A percentile compares a stretch with the other conserved stretches of the same genome.
These are phyloP conservation scores for Hirtodrosophila confusa DNA, from an alignment of 2,888 invertebrate species.

Conservation along the genomic window DNA sequence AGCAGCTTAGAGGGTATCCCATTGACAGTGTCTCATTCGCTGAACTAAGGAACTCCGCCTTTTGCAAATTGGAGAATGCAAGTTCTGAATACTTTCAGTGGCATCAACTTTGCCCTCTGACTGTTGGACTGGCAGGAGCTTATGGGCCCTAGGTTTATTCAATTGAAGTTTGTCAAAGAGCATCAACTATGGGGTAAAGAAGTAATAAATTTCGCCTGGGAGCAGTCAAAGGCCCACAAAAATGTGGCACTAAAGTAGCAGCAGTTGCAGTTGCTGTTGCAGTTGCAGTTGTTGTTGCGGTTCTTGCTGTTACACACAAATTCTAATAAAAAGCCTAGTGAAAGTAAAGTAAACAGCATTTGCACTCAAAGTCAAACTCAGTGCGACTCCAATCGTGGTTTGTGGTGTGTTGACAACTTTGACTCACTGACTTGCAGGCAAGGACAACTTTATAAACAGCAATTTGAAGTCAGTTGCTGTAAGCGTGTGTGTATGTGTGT, in stretches of 20 bases:
- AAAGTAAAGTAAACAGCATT: constrained; percentile 63
- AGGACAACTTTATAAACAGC: constrained; percentile 65
- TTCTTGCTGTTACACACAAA: constrained; percentile 19
- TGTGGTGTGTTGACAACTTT: constrained; percentile 64
- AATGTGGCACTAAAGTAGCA: constrained; percentile 10
- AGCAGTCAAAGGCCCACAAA: constrained; percentile 34
- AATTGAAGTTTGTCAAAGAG: constrained; percentile 59
- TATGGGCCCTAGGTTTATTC: constrained; percentile 34
- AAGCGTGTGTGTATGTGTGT: constrained; percentile 10
- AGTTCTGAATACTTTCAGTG: constrained; percentile 25
- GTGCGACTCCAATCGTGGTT: constrained; percentile 53
- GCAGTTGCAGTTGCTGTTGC: constrained; percentile 1
- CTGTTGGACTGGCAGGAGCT: constrained; percentile 21
- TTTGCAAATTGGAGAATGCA: constrained; percentile 29
- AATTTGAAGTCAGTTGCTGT: constrained; percentile 49
- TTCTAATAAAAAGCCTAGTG: constrained; percentile 58
- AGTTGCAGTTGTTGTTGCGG: constrained; percentile 2
- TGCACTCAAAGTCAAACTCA: constrained; percentile 31
- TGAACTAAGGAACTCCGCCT: background rate
- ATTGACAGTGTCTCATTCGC: no score
- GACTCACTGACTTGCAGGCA: constrained; percentile 48
- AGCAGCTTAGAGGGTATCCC: no score
- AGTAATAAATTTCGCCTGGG: constrained; percentile 50
- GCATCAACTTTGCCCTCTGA: constrained; percentile 26
- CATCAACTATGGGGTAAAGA: constrained; percentile 49